phyloP scores from a whole-genome alignment of 2,113 vertebrate species.

The Toxotes jaculatrix region DNA sequence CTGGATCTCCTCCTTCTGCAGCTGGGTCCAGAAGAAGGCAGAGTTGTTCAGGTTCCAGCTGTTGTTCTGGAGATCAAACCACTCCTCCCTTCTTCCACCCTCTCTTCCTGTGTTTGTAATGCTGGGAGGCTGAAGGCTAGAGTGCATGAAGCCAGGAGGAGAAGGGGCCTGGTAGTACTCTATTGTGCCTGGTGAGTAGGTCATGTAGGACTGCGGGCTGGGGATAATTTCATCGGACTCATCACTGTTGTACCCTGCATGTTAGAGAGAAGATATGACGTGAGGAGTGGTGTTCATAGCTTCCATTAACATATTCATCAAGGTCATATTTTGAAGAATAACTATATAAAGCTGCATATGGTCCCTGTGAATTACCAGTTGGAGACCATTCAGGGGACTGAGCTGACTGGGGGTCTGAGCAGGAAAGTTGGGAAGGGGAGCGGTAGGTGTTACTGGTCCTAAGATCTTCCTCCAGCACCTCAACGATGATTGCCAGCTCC shows the following conservation, averaged over 20 bases:
- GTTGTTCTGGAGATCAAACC: conserved; percentile 4
- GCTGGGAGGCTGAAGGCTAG: conserved; percentile 11
- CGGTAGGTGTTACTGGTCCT: conserved; percentile 57
- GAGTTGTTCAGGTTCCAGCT: conserved; percentile 60
- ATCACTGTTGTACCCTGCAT: conserved; percentile 51
- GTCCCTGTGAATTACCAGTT: conserved; percentile 32
- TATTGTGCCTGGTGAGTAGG: conserved; percentile 32
- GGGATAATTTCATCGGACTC: conserved; percentile 70
- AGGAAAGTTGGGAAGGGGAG: neutral
- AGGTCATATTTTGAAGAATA: neutral
- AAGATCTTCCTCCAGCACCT: conserved; percentile 90
- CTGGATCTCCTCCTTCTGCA: conserved; percentile 80
- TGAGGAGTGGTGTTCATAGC: neutral
- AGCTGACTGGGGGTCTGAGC: neutral
- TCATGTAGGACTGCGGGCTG: conserved; percentile 53
- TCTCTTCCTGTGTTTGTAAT: neutral
- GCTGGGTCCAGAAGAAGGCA: conserved; percentile 87
- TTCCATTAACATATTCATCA: neutral
- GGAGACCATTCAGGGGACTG: conserved; percentile 42
- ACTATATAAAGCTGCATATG: neutral
- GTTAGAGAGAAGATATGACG: neutral
- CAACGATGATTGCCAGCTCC: conserved; percentile 89
- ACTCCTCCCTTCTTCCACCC: neutral
- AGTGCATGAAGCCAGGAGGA: conserved; percentile 31
- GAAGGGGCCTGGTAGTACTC: conserved; percentile 50